Percentiles rank a stretch among this genome's conserved stretches.
Conservation (phyloP, 1,140 invertebrate genomes). For the Metaphire vulgaris region DNA sequence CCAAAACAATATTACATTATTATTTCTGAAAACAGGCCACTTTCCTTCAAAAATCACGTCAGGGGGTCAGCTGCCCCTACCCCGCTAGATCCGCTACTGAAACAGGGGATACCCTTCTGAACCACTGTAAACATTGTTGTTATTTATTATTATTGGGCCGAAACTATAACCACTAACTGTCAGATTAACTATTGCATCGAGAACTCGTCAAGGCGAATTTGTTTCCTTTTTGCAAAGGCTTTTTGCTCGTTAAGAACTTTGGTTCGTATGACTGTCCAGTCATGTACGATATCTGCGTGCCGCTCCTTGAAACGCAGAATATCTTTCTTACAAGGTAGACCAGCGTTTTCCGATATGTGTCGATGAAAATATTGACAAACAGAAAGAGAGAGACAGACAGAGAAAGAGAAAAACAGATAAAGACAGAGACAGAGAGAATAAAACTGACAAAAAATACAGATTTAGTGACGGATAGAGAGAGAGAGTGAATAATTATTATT, state of each 20-base stretch:
- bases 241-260: background rate
- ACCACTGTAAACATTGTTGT: too few relatives aligned
- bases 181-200: too few relatives aligned
- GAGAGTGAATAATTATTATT: background rate
- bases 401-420: constrained; percentile 8
- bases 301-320: background rate
- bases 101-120: too few relatives aligned
- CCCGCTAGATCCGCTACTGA: too few relatives aligned
- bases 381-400: constrained; percentile 11
- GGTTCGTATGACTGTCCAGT: background rate
- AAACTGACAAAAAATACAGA: too few relatives aligned
- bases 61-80: too few relatives aligned
- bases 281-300: background rate
- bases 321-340: background rate
- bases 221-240: background rate
- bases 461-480: constrained; percentile 10
- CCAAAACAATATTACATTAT: too few relatives aligned
- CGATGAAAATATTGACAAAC: background rate
- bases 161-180: too few relatives aligned
- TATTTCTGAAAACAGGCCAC: too few relatives aligned
- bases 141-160: too few relatives aligned
- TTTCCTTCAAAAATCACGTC: too few relatives aligned
- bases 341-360: background rate
- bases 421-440: constrained; percentile 14
- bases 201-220: too few relatives aligned